These are phyloP conservation scores for Scrobipalpa atriplicella DNA, from an alignment of 2,888 invertebrate species.

Conservation along the genomic window DNA sequence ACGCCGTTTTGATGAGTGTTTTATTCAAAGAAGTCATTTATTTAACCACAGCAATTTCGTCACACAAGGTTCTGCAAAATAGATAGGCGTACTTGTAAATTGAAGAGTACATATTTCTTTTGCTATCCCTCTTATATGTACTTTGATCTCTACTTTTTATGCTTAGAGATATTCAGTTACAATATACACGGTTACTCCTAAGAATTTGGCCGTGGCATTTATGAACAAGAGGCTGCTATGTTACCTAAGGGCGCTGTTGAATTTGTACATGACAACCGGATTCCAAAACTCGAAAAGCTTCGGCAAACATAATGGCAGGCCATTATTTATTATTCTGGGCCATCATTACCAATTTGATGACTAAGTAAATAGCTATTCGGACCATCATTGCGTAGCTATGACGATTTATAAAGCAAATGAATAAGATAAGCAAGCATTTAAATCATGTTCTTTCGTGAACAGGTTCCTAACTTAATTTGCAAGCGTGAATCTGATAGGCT, in stretches of 20 bases:
- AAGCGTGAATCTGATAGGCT: not conserved
- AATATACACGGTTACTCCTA: not conserved
- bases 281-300: constrained; percentile 50
- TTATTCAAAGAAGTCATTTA: not conserved
- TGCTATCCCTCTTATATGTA: not conserved
- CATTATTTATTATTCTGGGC: constrained; percentile 39
- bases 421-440: not conserved
- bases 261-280: constrained; percentile 40
- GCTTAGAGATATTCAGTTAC: not conserved
- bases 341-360: constrained; percentile 12
- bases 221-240: constrained; percentile 38
- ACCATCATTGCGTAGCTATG: not conserved
- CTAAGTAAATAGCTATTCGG: constrained; percentile 26
- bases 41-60: not conserved
- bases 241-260: constrained; percentile 26
- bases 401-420: not conserved
- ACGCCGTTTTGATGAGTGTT: not conserved
- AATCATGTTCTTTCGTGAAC: not conserved
- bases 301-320: constrained; percentile 43
- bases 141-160: not conserved
- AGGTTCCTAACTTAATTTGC: not conserved
- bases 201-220: constrained; percentile 54
- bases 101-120: too few relatives aligned
- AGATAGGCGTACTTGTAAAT: too few relatives aligned
- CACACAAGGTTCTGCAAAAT: not conserved